Percentiles rank a stretch among this genome's conserved stretches.
Evolutionary conservation across 2,797 vertebrate species (phyloP).

Genomic region (Amniataba percoides): DNA sequence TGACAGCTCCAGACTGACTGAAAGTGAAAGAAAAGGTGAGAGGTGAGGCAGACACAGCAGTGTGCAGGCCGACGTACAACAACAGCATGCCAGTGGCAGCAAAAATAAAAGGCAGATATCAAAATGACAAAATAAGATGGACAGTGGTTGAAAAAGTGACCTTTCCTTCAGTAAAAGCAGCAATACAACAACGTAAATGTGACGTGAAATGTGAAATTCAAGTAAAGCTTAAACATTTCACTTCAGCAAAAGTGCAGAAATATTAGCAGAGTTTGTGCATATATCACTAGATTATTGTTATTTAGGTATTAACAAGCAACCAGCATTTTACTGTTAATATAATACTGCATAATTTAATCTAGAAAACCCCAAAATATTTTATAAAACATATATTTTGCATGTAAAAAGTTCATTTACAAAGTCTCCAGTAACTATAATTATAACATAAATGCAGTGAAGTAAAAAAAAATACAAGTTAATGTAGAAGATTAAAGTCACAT

Average conservation of each 20-base stretch:
- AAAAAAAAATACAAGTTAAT: neutral
- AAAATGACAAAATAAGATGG: neutral
- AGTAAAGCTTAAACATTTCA: neutral
- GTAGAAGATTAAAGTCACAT: neutral
- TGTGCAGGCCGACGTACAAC: neutral
- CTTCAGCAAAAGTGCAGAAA: neutral
- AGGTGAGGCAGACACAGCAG: neutral
- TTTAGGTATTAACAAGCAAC: neutral
- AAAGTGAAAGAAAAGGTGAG: neutral
- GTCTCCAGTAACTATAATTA: neutral
- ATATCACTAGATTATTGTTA: neutral
- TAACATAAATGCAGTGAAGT: neutral
- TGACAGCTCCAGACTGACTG: constrained; percentile 24
- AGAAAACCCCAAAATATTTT: neutral
- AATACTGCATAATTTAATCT: neutral
- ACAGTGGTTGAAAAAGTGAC: neutral
- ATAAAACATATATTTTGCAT: neutral
- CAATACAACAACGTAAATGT: neutral
- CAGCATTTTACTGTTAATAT: neutral
- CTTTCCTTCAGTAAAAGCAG: neutral
- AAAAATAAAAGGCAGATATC: neutral
- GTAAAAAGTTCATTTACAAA: neutral
- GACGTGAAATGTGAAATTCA: too few species aligned
- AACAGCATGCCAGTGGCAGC: neutral
- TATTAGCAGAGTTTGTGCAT: neutral